A percentile compares a stretch with the other conserved stretches of the same genome.
Evolutionary conservation across 2,888 invertebrate species (phyloP).

Genomic region (Nephrocerus scutellatus): DNA sequence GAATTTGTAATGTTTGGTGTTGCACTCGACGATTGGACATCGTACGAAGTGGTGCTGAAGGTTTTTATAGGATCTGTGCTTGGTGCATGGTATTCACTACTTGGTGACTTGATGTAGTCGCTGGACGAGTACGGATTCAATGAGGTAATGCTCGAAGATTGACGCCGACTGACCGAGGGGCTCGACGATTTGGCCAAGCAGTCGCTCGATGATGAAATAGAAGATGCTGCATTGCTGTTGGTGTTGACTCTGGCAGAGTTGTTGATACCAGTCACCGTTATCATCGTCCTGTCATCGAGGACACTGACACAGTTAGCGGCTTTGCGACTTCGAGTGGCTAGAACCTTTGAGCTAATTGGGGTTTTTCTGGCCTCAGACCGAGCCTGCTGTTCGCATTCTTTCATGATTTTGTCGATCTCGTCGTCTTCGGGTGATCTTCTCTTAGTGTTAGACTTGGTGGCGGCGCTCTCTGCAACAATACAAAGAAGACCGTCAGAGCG

Average conservation of each 20-base stretch:
- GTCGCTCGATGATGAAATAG: slow-evolving; percentile 45
- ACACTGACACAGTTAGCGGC: slow-evolving; percentile 7
- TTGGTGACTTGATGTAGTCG: slow-evolving; percentile 46
- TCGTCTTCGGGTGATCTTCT: slow-evolving; percentile 27
- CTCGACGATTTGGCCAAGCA: slow-evolving; percentile 45
- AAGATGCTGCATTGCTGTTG: slow-evolving; percentile 34
- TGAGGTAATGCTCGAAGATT: slow-evolving; percentile 46
- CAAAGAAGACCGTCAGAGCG: slow-evolving; percentile 34
- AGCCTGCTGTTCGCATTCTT: slow-evolving; percentile 43
- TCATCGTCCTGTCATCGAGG: slow-evolving; percentile 9
- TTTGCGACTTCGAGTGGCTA: too few species aligned
- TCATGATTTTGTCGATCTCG: slow-evolving; percentile 45
- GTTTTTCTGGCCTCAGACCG: slow-evolving; percentile 17
- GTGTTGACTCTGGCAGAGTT: slow-evolving; percentile 33
- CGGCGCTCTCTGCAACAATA: slow-evolving; percentile 37
- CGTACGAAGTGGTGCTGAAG: slow-evolving; percentile 47
- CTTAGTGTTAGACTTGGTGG: slow-evolving; percentile 13
- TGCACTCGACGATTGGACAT: slow-evolving; percentile 40
- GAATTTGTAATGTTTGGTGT: slow-evolving; percentile 37
- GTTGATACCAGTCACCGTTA: too few species aligned
- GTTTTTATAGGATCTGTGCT: slow-evolving; percentile 48
- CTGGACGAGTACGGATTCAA: slow-evolving; percentile 47
- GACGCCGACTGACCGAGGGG: slow-evolving; percentile 37
- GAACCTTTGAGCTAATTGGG: slow-evolving; percentile 15
- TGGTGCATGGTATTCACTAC: slow-evolving; percentile 45